Conservation (phyloP, 2,797 vertebrate species). For the Microctenopoma steveboyesi region DNA sequence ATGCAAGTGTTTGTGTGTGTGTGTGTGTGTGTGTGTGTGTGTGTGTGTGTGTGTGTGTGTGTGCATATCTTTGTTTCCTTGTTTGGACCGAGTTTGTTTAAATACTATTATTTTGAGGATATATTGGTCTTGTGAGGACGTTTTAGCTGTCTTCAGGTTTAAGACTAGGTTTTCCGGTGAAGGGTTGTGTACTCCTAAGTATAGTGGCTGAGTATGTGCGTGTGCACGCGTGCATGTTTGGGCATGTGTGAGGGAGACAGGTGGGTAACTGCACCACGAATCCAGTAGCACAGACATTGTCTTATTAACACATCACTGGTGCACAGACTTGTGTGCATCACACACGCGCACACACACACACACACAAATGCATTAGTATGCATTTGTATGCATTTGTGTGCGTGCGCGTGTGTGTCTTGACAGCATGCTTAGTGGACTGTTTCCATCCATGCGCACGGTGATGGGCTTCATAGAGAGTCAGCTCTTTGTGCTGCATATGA, state of each 20-base stretch:
- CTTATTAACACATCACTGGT: conserved; percentile 52
- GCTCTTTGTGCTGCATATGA: conserved; percentile 48
- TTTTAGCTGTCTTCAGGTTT: too few relatives aligned
- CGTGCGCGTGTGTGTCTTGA: conserved; percentile 42
- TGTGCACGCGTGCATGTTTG: background rate
- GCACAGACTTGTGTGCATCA: conserved; percentile 13
- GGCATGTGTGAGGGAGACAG: conserved; percentile 33
- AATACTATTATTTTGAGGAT: too few relatives aligned
- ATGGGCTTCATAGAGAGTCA: conserved; percentile 46
- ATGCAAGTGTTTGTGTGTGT: conserved; percentile 27
- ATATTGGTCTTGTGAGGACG: too few relatives aligned
- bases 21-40: conserved; percentile 21
- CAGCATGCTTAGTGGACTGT: conserved; percentile 50
- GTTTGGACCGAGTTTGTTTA: too few relatives aligned
- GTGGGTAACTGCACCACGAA: conserved; percentile 48
- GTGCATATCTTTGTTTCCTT: background rate
- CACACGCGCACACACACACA: conserved; percentile 10
- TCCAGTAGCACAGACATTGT: conserved; percentile 42
- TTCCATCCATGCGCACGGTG: conserved; percentile 45
- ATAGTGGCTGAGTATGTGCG: conserved; percentile 5
- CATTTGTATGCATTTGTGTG: conserved; percentile 10
- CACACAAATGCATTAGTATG: too few relatives aligned
- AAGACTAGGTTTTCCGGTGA: too few relatives aligned
- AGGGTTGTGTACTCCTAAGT: background rate
- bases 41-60: conserved; percentile 25